These are phyloP conservation scores for Achatina immaculata DNA, from an alignment of 1,140 invertebrate genomes.

Conservation along the genomic window DNA sequence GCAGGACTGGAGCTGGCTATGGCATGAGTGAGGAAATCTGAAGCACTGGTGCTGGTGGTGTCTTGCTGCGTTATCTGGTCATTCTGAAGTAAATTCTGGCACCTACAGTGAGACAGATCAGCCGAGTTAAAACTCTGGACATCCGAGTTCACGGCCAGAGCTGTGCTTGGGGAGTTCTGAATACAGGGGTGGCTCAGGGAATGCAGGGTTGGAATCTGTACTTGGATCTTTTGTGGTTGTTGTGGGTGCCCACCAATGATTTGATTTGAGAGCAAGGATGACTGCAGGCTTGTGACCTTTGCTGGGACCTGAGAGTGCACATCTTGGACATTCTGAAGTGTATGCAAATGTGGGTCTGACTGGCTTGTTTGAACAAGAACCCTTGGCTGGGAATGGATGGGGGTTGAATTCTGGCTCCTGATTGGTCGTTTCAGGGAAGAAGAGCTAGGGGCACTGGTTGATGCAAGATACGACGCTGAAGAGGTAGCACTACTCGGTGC, in stretches of 20 bases:
- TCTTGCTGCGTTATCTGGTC: neutral
- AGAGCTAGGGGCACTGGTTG: neutral
- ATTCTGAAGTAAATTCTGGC: neutral
- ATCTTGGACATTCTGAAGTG: neutral
- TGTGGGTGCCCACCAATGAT: neutral
- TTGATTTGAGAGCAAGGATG: neutral
- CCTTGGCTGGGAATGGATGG: neutral
- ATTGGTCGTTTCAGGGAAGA: constrained; percentile 3
- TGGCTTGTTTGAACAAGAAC: neutral
- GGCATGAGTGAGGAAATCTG: neutral
- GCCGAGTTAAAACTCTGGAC: neutral
- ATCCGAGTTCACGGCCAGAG: neutral
- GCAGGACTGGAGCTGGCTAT: neutral
- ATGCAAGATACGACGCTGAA: neutral
- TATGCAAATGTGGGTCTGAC: neutral
- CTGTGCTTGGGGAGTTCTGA: neutral
- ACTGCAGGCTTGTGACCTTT: neutral
- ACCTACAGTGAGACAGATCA: neutral
- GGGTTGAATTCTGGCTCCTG: neutral
- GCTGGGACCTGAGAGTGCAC: neutral
- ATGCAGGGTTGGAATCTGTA: neutral
- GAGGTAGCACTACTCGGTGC: neutral
- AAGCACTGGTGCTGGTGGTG: neutral
- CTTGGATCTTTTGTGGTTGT: neutral
- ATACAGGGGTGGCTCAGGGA: neutral